Base-by-base conservation (phyloP, 2,113 vertebrate species). In the Lonchura striata region DNA sequence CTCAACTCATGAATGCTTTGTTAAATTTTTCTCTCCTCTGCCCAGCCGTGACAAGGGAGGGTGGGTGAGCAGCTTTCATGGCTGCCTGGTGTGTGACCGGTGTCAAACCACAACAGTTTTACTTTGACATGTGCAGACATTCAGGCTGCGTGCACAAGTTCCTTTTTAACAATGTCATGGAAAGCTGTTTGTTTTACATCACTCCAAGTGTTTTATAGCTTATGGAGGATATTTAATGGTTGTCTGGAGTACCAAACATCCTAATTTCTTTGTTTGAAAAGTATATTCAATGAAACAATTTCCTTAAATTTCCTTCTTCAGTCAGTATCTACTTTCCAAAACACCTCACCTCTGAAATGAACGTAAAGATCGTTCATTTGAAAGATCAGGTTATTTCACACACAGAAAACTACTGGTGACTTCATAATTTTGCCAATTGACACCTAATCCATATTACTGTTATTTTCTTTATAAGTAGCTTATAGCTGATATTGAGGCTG, bases 31-130 rank as follows among this genome's bases (percentile, higher is more conserved):
- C 15, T 54, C 10, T 16, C 9, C n/a, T 64, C n/a, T 35, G 57
- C 15, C 68, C 41, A 28, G 23, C 28, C 41, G 41, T 64, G 22
- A 28, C 11, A 54, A 18, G 18, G 18, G 28, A 64, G 28, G 12
- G 7, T 19, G 41, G 33, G 11, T 27, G 22, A 53, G 11, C 0
- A 1, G 4, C 49, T 47, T 17, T 10, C 0, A 0, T 33, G n/a
- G 11, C 2, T 64, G 14, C 9, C 28, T 64, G 69, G n/a, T 2
- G 4, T 54, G 56, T 19, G 41, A 19, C 23, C 50, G 39, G 28
- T 15, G 28, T 65, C n/a, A 47, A 47, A 39, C n/a, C 7, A 39
- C 1, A 0, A 5, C 9, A n/a, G 30, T 65, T 54, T 39, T 63
- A 14, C 10, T 75, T 42, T n/a, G 24, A 80, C n/a, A 5, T 6